A percentile compares a stretch with the other conserved stretches of the same genome.
phyloP scores from a whole-genome alignment of 2,888 invertebrate genomes.

The Minunthozetes semirufus region DNA sequence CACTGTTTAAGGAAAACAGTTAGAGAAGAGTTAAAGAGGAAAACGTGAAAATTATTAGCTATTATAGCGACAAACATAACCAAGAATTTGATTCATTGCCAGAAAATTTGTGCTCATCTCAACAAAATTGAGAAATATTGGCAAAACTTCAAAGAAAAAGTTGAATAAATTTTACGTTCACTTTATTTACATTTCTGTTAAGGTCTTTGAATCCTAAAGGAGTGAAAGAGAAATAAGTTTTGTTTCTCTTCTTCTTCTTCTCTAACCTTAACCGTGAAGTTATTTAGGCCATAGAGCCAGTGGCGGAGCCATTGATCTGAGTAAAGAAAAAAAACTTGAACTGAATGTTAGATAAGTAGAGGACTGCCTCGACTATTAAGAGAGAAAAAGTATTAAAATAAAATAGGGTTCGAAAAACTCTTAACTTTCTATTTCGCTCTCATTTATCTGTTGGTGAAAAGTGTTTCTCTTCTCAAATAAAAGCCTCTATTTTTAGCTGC shows the following conservation, averaged over 20 bases:
- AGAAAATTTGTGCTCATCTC: neutral
- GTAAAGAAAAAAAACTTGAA: neutral
- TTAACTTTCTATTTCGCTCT: neutral
- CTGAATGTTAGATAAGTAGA: neutral
- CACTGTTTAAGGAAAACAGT: too few relatives aligned
- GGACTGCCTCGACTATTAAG: neutral
- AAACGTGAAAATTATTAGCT: neutral
- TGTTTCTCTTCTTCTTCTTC: neutral
- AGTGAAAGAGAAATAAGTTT: neutral
- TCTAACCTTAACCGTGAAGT: slow-evolving; percentile 16
- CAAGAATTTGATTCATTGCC: neutral
- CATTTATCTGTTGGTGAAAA: neutral
- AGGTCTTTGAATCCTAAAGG: slow-evolving; percentile 1
- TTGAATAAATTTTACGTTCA: neutral
- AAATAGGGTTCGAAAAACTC: neutral
- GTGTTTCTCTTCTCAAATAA: neutral
- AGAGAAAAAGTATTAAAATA: neutral
- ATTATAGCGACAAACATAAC: neutral
- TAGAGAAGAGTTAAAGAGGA: neutral
- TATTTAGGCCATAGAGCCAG: slow-evolving; percentile 5
- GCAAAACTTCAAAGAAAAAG: neutral
- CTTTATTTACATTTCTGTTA: slow-evolving; percentile 18
- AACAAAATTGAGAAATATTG: neutral
- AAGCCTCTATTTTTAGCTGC: neutral
- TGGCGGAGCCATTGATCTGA: neutral